Conservation (phyloP, 92 coral and sea anemone species). For the Zoanthus gigantus region DNA sequence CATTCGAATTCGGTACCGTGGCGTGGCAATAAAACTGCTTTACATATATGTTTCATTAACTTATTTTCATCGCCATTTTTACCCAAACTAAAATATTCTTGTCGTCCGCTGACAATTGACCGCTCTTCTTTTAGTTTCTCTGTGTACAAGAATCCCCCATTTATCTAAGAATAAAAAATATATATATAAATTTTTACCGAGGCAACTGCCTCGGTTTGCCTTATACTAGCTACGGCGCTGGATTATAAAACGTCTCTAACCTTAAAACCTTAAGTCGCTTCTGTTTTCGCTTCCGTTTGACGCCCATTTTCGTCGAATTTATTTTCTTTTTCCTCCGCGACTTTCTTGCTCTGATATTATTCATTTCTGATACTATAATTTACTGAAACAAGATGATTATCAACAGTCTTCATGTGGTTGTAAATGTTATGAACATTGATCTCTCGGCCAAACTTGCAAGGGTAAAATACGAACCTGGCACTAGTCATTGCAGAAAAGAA, state of each 20-base stretch:
- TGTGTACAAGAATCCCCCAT: no score
- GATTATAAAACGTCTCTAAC: constrained; percentile 50
- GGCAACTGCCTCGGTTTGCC: no score
- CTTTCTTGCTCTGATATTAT: constrained; percentile 86
- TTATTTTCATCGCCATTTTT: no score
- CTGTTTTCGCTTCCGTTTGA: constrained; percentile 76
- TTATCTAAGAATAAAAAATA: no score
- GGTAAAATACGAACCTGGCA: neutral
- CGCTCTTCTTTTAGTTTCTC: no score
- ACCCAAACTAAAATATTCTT: no score
- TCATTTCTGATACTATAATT: constrained; percentile 57
- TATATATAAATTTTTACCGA: no score
- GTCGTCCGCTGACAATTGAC: no score
- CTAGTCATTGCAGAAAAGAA: constrained; percentile 23
- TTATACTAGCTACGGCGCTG: no score
- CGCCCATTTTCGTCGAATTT: constrained; percentile 78
- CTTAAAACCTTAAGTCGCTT: constrained; percentile 74
- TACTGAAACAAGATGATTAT: neutral
- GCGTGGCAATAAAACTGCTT: no score
- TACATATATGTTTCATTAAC: no score
- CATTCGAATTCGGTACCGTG: no score
- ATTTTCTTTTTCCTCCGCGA: constrained; percentile 77
- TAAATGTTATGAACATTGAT: neutral
- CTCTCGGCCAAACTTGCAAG: neutral
- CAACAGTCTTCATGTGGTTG: neutral